A percentile compares a stretch with the other conserved stretches of the same genome.
Conservation (phyloP, 2,797 vertebrate genomes). For the Anableps anableps region DNA sequence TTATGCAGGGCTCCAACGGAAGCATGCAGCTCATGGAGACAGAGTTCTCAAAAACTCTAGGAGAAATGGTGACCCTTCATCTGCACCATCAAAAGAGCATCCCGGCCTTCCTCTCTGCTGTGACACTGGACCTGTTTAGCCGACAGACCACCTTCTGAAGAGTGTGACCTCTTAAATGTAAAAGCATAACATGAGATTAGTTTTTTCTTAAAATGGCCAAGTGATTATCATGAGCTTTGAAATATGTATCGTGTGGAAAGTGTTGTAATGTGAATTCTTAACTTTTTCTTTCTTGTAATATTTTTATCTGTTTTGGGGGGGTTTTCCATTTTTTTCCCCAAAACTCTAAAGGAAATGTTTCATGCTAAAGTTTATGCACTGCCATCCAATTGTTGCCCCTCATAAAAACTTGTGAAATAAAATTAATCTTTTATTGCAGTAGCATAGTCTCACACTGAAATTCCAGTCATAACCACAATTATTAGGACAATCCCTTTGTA, state of each 20-base stretch:
- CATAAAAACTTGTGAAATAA: neutral
- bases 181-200: neutral
- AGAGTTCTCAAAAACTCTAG: constrained; percentile 87
- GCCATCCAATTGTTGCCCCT: neutral
- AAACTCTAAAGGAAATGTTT: neutral
- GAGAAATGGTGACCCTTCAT: constrained; percentile 89
- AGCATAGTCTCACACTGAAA: neutral
- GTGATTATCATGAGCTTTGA: constrained; percentile 9
- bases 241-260: neutral
- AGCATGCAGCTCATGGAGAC: constrained; percentile 89
- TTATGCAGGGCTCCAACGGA: constrained; percentile 65
- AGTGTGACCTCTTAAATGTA: neutral
- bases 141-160: constrained; percentile 77
- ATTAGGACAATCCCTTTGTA: neutral
- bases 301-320: neutral
- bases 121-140: constrained; percentile 94
- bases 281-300: constrained; percentile 15
- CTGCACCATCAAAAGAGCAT: constrained; percentile 95
- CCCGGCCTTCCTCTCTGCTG: constrained; percentile 85
- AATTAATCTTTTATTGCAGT: neutral
- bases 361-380: neutral
- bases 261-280: constrained; percentile 13
- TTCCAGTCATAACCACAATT: neutral
- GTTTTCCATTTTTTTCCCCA: neutral
- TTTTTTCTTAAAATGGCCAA: neutral